phyloP scores from a whole-genome alignment of 2,888 invertebrate species.

The Allacma fusca region DNA sequence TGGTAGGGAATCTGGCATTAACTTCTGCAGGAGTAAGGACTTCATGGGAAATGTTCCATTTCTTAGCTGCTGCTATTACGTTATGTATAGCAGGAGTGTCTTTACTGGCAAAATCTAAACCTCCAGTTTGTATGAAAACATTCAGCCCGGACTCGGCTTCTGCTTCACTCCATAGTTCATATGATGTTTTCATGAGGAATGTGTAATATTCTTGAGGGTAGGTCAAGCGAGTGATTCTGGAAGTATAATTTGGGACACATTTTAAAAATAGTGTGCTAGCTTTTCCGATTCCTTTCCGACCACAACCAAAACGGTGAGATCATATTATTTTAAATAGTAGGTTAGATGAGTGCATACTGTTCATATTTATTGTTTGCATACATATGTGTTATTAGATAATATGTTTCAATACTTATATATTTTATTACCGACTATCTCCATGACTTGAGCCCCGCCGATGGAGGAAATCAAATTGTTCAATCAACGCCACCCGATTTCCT shows the following conservation, averaged over 20 bases:
- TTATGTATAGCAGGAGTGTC: slow-evolving; percentile 42
- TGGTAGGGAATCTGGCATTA: slow-evolving; percentile 46
- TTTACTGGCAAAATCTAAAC: slow-evolving; percentile 51
- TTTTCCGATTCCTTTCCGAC: too few relatives aligned
- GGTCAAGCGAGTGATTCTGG: slow-evolving; percentile 56
- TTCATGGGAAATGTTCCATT: slow-evolving; percentile 48
- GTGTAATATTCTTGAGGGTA: slow-evolving; percentile 57
- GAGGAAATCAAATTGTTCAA: slow-evolving; percentile 59
- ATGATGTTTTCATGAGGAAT: slow-evolving; percentile 53
- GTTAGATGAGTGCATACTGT: too few relatives aligned
- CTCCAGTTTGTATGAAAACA: slow-evolving; percentile 57
- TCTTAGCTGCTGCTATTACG: slow-evolving; percentile 47
- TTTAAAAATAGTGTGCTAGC: neutral
- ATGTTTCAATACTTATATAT: too few relatives aligned
- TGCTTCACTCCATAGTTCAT: slow-evolving; percentile 53
- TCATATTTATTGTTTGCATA: too few relatives aligned
- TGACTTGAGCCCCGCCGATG: slow-evolving; percentile 59
- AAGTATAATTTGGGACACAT: slow-evolving; percentile 5
- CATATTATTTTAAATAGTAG: too few relatives aligned
- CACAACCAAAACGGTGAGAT: too few relatives aligned
- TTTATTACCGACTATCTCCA: slow-evolving; percentile 56
- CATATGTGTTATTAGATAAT: too few relatives aligned
- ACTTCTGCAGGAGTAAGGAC: slow-evolving; percentile 44
- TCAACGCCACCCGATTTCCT: slow-evolving; percentile 48
- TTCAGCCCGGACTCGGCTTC: slow-evolving; percentile 43